Evolutionary conservation across 92 coral and sea anemone genomes (phyloP).

Genomic region (Micromussa lordhowensis): DNA sequence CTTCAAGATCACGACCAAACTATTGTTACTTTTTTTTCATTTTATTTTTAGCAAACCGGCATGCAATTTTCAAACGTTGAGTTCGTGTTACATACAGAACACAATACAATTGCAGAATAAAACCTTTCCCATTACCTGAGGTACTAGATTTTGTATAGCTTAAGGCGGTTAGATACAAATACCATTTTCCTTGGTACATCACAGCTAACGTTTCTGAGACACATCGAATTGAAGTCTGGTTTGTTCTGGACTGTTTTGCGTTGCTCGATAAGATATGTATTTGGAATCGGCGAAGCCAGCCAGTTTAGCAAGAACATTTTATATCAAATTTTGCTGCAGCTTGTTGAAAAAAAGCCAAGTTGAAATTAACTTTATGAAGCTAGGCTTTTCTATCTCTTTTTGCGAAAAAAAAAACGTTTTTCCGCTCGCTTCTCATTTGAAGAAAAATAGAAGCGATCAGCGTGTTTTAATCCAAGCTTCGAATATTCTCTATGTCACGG

Average conservation of each 20-base stretch:
- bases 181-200: no score
- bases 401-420: not conserved
- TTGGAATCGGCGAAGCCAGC: no score
- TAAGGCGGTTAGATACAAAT: no score
- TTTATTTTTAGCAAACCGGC: not conserved
- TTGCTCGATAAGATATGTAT: no score
- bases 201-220: no score
- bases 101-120: not conserved
- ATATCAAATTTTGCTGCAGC: not conserved
- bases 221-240: no score
- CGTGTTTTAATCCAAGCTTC: not conserved
- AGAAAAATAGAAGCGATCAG: not conserved
- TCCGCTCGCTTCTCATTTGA: not conserved
- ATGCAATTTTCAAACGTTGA: not conserved
- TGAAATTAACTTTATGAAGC: not conserved
- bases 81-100: not conserved
- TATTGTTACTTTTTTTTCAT: not conserved
- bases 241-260: no score
- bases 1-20: not conserved
- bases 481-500: not conserved
- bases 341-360: no score
- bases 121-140: not conserved
- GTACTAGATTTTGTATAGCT: not conserved
- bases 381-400: not conserved
- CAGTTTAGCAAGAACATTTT: not conserved